These are phyloP conservation scores for Drosophila sturtevanti DNA, from an alignment of 1,140 invertebrate genomes.

Conservation along the genomic window DNA sequence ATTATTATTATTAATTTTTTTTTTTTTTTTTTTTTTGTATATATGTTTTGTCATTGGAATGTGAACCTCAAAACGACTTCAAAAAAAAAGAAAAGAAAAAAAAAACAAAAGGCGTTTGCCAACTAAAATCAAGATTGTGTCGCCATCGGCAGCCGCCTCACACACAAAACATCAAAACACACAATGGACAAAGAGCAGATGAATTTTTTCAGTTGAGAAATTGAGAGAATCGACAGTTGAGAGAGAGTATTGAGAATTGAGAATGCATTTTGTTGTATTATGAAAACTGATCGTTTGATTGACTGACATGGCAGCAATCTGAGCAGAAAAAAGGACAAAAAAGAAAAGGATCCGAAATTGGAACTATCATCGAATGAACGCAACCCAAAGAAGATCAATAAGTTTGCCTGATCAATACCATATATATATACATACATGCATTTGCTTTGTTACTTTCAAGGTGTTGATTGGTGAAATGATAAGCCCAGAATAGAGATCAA, in stretches of 20 bases:
- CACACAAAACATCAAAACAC: conserved; percentile 49
- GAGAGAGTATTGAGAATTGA: not conserved
- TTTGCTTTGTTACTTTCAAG: not conserved
- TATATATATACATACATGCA: not conserved
- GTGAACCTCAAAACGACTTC: conserved; percentile 3
- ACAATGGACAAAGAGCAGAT: conserved; percentile 26
- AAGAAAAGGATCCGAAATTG: conserved; percentile 45
- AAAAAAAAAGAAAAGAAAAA: no score
- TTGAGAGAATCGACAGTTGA: no score
- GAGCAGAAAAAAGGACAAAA: conserved; percentile 9
- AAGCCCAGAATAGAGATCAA: not conserved
- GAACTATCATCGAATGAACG: conserved; percentile 35
- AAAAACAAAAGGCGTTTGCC: conserved; percentile 12
- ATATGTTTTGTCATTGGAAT: not conserved
- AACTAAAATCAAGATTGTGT: conserved; percentile 37
- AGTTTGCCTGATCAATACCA: conserved; percentile 19
- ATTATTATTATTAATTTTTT: conserved; percentile 17
- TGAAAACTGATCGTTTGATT: conserved; percentile 49
- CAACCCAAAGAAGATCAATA: conserved; percentile 20
- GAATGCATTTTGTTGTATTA: conserved; percentile 38
- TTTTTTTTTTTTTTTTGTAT: not conserved
- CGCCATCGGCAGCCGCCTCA: conserved; percentile 45
- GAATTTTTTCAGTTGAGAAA: conserved; percentile 18
- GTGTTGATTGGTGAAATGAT: conserved; percentile 7
- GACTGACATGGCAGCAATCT: conserved; percentile 34